These are phyloP conservation scores for Yponomeuta evonymella DNA, from an alignment of 2,888 invertebrate genomes.

Conservation along the genomic window DNA sequence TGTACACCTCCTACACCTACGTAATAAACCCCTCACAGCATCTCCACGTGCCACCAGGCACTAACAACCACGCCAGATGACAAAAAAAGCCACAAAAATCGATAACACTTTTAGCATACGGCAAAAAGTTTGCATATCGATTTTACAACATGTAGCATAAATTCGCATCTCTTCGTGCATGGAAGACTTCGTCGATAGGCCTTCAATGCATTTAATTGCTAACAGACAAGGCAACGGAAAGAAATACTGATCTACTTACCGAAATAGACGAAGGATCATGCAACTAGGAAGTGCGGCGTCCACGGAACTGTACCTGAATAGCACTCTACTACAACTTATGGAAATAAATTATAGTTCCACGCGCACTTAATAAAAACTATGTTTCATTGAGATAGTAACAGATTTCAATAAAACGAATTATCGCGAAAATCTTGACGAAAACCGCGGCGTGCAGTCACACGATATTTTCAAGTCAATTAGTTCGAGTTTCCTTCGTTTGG, in stretches of 20 bases:
- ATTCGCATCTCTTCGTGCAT: not conserved
- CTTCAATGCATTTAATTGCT: slow-evolving; percentile 1
- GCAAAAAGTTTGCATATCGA: slow-evolving; percentile 5
- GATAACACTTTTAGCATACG: not conserved
- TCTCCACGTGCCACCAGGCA: not conserved
- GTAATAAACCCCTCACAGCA: not conserved
- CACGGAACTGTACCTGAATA: not conserved
- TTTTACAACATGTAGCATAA: not conserved
- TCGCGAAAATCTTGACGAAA: slow-evolving; percentile 7
- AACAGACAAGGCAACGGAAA: not conserved
- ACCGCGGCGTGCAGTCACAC: not conserved
- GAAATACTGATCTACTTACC: slow-evolving; percentile 12
- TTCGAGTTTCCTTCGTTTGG: slow-evolving; percentile 5
- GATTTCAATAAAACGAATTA: not conserved
- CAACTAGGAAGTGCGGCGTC: slow-evolving; percentile 7
- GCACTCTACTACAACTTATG: not conserved
- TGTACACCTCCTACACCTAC: not conserved
- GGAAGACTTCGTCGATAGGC: not conserved
- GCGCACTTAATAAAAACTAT: not conserved
- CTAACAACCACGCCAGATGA: not conserved
- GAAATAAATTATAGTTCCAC: not conserved
- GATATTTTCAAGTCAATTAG: slow-evolving; percentile 7
- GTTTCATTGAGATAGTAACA: not conserved
- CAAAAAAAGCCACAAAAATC: not conserved
- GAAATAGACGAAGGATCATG: slow-evolving; percentile 10